A percentile compares a stretch with the other conserved stretches of the same genome.
Evolutionary conservation across 2,888 invertebrate species (phyloP).

Genomic region (Trypoxylon attenuatum): DNA sequence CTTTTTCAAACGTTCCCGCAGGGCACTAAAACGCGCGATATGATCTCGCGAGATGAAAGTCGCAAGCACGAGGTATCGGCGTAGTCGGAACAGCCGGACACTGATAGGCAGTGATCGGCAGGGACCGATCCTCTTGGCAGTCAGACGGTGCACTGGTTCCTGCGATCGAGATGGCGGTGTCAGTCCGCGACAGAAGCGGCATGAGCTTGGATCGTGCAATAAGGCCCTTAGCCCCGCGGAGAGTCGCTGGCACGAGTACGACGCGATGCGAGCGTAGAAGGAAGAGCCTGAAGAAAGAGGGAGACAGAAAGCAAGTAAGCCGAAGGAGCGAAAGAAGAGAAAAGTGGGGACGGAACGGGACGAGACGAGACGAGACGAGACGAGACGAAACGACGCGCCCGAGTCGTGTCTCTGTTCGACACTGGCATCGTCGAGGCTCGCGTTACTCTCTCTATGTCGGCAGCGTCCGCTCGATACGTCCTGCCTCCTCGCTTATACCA

Average conservation of each 20-base stretch:
- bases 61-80: no score
- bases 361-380: neutral
- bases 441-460: slow-evolving; percentile 36
- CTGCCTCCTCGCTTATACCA: slow-evolving; percentile 47
- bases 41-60: no score
- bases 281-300: neutral
- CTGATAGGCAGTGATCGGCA: no score
- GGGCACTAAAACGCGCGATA: no score
- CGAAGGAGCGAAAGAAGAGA: neutral
- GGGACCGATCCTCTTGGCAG: slow-evolving; percentile 16
- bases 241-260: slow-evolving; percentile 3
- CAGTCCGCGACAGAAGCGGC: slow-evolving; percentile 13
- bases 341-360: neutral
- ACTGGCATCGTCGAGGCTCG: slow-evolving; percentile 48
- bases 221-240: slow-evolving; percentile 10
- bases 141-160: slow-evolving; percentile 21
- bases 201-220: slow-evolving; percentile 16
- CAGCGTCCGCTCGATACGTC: slow-evolving; percentile 54
- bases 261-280: neutral
- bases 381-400: slow-evolving; percentile 35
- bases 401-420: slow-evolving; percentile 54
- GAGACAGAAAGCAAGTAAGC: neutral
- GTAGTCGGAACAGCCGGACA: no score
- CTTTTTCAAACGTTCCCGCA: no score
- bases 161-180: slow-evolving; percentile 41